phyloP scores from a whole-genome alignment of 2,113 vertebrate species.

The Dunckerocampus dactyliophorus region DNA sequence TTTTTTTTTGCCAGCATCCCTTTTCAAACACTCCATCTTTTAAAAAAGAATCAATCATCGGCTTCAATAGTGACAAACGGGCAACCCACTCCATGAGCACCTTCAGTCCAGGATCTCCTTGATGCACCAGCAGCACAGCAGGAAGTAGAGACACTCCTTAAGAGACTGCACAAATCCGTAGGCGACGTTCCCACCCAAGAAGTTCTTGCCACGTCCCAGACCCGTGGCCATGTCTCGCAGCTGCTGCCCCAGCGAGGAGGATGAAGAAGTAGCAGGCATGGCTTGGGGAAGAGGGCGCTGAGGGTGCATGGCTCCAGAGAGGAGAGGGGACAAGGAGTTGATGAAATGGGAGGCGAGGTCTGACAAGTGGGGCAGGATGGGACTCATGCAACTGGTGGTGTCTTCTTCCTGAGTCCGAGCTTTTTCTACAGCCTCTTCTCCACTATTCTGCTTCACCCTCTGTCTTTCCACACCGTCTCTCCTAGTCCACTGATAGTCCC shows the following conservation, averaged over 20 bases:
- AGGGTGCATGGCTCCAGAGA: conserved; percentile 56
- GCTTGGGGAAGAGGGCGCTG: conserved; percentile 63
- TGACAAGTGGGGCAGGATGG: conserved; percentile 17
- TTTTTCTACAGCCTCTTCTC: conserved; percentile 40
- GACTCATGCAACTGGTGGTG: conserved; percentile 19
- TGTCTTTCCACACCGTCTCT: not conserved
- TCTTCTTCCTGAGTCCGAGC: conserved; percentile 52
- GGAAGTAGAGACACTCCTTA: conserved; percentile 78
- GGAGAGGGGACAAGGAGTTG: not conserved
- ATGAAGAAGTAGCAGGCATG: conserved; percentile 29
- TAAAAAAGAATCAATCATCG: not conserved
- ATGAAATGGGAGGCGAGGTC: conserved; percentile 22
- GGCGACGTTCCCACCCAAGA: conserved; percentile 65
- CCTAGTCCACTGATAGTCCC: conserved; percentile 21
- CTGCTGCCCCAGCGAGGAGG: conserved; percentile 52
- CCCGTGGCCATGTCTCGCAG: conserved; percentile 56
- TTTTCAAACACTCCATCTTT: conserved; percentile 16
- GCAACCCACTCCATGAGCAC: conserved; percentile 2
- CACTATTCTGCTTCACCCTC: conserved; percentile 32
- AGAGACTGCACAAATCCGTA: conserved; percentile 71
- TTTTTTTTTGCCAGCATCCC: not conserved
- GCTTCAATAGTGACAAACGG: not conserved
- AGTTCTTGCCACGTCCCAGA: conserved; percentile 49
- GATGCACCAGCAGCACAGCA: conserved; percentile 92
- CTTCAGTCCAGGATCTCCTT: conserved; percentile 84